Base-by-base conservation (phyloP, 2,113 vertebrate species). In the Paralichthys olivaceus region DNA sequence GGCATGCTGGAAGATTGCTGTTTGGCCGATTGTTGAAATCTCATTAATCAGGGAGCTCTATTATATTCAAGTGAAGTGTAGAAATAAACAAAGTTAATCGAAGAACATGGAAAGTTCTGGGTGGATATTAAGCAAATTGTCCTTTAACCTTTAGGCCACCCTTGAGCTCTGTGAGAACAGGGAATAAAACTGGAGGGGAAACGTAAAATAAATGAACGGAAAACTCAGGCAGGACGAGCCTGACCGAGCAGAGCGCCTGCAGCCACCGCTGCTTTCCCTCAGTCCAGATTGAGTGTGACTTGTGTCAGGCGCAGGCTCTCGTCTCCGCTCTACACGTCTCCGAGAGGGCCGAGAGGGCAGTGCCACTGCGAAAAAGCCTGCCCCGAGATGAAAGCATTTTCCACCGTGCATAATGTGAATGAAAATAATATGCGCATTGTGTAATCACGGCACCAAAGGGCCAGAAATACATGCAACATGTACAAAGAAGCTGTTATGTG, bases 261-360 rank as follows among this genome's bases (percentile, higher is more conserved):
- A 49, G 79, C 69, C 59, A 12, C 63, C 14, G 1, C 88, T 89
- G 87, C 43, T 69, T 84, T 68, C 57, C 68, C 47, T 91, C 81
- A 79, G 63, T 56, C 29, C 83, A 84, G 83, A 91, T 89, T 81
- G 66, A 88, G 62, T 68, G 67, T 81, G 85, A 88, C 85, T 86
- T 23, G 37, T 66, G 62, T 81, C 61, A 67, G 74, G 43, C 8
- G 47, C 77, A 80, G 84, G 65, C 69, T 64, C 43, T 28, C 5
- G 7, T 68, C 80, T 79, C 58, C 23, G 1, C 54, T 43, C 28
- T 15, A 28, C 17, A 12, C 12, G 22, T 57, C 40, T 79, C 64
- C 19, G 12, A 8, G n/a, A n/a, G n/a, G 2, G 69, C 56, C 4
- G 14, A 54, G 49, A 75, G 67, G 60, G 56, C 74, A 80, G 70